Evolutionary conservation across 1,140 invertebrate species (phyloP).

Genomic region (Onthophagus taurus): DNA sequence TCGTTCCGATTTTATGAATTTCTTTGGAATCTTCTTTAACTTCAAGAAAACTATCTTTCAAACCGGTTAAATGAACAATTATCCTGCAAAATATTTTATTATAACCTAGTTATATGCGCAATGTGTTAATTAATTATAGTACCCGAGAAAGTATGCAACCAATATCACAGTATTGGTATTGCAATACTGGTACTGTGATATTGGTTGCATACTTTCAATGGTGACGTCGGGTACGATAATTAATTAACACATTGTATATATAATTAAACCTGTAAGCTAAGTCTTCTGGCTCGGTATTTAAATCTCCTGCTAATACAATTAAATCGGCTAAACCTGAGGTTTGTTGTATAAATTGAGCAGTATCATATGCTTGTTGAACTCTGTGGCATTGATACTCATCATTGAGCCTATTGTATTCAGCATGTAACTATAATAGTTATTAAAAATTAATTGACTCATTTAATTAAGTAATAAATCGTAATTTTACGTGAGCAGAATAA

Average conservation of each 20-base stretch:
- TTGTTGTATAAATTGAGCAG: constrained; percentile 83
- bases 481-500: constrained; percentile 85
- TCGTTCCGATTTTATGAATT: constrained; percentile 50
- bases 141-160: no score
- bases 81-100: constrained; percentile 37
- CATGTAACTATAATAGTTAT: constrained; percentile 83
- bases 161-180: no score
- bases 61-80: constrained; percentile 43
- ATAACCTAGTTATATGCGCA: no score
- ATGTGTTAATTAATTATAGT: no score
- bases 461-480: constrained; percentile 1
- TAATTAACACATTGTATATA: no score
- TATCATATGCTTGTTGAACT: constrained; percentile 86
- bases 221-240: no score
- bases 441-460: neutral
- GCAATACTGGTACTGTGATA: no score
- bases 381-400: constrained; percentile 89
- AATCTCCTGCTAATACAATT: constrained; percentile 81
- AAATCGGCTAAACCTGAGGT: constrained; percentile 71
- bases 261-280: constrained; percentile 59
- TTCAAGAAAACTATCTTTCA: constrained; percentile 30
- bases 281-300: constrained; percentile 83
- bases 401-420: constrained; percentile 77
- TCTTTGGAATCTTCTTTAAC: constrained; percentile 16
- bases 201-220: no score